Percentiles rank a stretch among this genome's conserved stretches.
These are phyloP conservation scores for Nycticorax nycticorax DNA, from an alignment of 2,113 vertebrate genomes.

Conservation along the genomic window DNA sequence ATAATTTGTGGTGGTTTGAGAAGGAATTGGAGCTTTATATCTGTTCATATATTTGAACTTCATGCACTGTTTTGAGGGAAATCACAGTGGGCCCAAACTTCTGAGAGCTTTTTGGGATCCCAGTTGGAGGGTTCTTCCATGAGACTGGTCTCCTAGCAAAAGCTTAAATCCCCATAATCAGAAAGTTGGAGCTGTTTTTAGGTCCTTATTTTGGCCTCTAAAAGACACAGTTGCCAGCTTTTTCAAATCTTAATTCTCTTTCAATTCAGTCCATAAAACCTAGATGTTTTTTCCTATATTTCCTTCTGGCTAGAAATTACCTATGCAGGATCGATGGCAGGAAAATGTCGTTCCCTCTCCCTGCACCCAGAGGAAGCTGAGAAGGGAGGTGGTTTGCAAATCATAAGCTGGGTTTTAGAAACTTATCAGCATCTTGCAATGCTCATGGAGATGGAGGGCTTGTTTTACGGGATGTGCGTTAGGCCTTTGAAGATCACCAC, in stretches of 20 bases:
- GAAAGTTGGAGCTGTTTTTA: not conserved
- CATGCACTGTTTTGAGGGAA: not conserved
- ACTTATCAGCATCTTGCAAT: not conserved
- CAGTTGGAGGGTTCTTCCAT: not conserved
- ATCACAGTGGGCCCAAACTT: not conserved
- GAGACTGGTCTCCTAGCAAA: not conserved
- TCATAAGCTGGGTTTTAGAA: not conserved
- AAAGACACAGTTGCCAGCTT: not conserved
- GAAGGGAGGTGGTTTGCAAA: not conserved
- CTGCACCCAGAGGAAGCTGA: not conserved
- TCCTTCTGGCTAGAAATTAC: not conserved
- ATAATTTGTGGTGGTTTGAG: not conserved
- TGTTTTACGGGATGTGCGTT: not conserved
- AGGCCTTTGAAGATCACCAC: not conserved
- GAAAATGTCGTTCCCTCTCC: not conserved
- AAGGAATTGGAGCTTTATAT: not conserved
- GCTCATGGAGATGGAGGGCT: not conserved
- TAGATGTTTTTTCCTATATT: not conserved
- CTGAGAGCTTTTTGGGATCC: not conserved
- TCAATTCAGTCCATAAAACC: not conserved
- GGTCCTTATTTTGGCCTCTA: not conserved
- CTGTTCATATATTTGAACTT: not conserved
- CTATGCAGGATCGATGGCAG: rapidly evolving
- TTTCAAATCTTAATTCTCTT: not conserved
- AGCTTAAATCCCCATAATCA: not conserved